Evolutionary conservation across 2,113 vertebrate genomes (phyloP), one percentile per base, ranked within the genome.

Genomic region (Sapajus apella): DNA sequence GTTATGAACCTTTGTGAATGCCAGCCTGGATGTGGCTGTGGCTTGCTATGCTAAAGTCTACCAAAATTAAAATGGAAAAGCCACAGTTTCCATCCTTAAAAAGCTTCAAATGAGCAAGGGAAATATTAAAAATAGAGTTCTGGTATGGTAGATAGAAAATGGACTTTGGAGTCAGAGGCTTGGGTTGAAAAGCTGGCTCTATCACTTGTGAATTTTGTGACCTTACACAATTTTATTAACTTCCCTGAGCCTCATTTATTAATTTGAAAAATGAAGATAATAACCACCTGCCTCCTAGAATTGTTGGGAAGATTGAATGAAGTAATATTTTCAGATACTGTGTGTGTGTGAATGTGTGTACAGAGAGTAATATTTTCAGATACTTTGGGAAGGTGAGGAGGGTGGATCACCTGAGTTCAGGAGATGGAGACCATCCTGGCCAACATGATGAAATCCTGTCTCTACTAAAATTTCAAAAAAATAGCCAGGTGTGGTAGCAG

Each of bases 261-360:
- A 92, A 95, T 95, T 77, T 96, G 82, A 96, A 96, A 97, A 94
- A 91, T 80, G 35, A 95, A 91, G 58, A 96, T 90, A 97, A 91
- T 93, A 83, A 92, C 75, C 30, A 88, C 58, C 81, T 85, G 89
- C 77, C 91, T 92, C 30, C 76, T 81, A 47, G 50, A 94, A 83
- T 40, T 86, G 35, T 12, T 47, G 27, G 64, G 56, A 92, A 97
- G 94, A 91, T 32, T 88, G 93, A 94, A 61, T 47, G 45, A 88
- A 77, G n/a, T 77, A 92, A 92, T 96, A 94, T 77, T 95, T 98
- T 66, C 70, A 58, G 56, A 92, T 12, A 85, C 1, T 5, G 0
- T 50, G 3, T 79, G 30, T 56, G 52, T 52, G 11, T 64, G 61
- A 64, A 64, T 32, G 27, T 32, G 61, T 64, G 12, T 32, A 64